Base-by-base conservation (phyloP, 2,888 invertebrate species). In the Choristoneura rosaceana region DNA sequence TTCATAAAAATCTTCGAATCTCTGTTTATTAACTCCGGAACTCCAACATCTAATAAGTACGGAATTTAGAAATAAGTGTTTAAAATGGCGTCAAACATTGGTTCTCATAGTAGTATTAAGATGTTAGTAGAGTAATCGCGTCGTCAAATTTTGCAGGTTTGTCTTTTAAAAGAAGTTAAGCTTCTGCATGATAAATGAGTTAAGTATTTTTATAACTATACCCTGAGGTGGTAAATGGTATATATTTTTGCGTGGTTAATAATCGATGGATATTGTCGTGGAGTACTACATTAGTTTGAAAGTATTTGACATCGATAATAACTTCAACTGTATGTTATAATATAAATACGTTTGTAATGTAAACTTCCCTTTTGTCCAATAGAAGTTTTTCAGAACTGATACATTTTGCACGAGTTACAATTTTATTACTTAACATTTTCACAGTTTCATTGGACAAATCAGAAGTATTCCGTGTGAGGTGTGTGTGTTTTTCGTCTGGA, bases 201-300 rank as follows among this genome's bases (percentile, higher is more conserved):
- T 25, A 55, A 55, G 55, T 55, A 55, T 55, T 55, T 55, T 55
- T 55, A 55, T 55, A 55, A 55, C 12, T 4, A 55, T 55, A 55
- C 55, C 55, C 55, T 25, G 55, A 55, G 55, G 55, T 10, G 55
- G 55, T 55, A 25, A 55, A 55, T 25, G 25, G 55, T 55, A 55
- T 55, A 55, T 55, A 55, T 55, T 55, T 55, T 55, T 55, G 55
- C 25, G 25, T 55, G 55, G 55, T 25, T 4, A 3, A 25, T 17
- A 55, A 17, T 52, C 9, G 55, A 55, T 25, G 55, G 55, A 12
- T 25, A 55, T 55, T 25, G 55, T 55, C 25, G 12, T 25, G 55
- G 12, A 43, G 43, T 43, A 12, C 12, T 12, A 47, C n/a, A 47
- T 4, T 47, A n/a, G 25, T 4, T 55, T 55, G 55, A 5, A 25